Evolutionary conservation across 2,888 invertebrate genomes (phyloP).

Genomic region (Trichogramma dendrolimi): DNA sequence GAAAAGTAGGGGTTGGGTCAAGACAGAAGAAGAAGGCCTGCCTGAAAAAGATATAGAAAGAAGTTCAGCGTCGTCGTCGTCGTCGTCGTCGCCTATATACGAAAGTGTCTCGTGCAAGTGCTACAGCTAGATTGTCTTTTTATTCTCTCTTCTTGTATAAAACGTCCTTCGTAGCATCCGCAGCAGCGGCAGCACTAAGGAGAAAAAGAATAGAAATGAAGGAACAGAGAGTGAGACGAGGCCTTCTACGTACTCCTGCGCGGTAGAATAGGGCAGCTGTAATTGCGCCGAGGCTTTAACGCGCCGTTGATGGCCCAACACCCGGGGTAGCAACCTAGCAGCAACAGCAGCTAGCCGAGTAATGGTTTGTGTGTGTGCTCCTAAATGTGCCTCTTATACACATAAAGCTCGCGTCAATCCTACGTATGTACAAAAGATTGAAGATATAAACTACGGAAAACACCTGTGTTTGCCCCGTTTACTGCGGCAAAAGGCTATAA

Average conservation of each 20-base stretch:
- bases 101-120: conserved; percentile 16
- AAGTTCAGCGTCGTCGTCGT: conserved; percentile 6
- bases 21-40: conserved; percentile 8
- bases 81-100: background rate
- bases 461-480: no score
- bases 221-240: conserved; percentile 6
- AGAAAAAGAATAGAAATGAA: conserved; percentile 1
- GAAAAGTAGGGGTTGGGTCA: conserved; percentile 7
- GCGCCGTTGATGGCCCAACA: conserved; percentile 47
- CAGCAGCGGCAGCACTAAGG: background rate
- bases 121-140: background rate
- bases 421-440: no score
- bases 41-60: conserved; percentile 24
- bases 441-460: no score
- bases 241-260: background rate
- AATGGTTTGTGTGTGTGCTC: conserved; percentile 39
- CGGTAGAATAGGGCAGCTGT: conserved; percentile 36
- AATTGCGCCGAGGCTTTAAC: conserved; percentile 48
- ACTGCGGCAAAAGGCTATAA: no score
- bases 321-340: conserved; percentile 12
- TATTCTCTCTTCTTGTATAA: no score
- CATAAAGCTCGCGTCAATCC: no score
- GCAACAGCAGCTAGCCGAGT: conserved; percentile 27
- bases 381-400: no score
- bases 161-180: background rate